These are phyloP conservation scores for Pteropus rufus DNA, from an alignment of 2,797 vertebrate genomes.

Conservation along the genomic window DNA sequence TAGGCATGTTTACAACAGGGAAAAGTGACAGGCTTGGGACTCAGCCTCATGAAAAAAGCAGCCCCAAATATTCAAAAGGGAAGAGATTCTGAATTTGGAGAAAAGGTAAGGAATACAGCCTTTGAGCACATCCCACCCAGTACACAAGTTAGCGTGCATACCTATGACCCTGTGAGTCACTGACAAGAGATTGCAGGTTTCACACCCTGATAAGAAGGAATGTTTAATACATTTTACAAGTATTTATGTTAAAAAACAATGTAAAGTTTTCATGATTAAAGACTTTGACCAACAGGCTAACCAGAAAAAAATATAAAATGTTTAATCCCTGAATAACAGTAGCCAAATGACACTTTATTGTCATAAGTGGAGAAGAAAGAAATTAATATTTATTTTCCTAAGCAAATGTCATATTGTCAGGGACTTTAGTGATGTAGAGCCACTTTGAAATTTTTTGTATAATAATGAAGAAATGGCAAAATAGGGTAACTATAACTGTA, in stretches of 20 bases:
- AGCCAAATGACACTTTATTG: neutral
- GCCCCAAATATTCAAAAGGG: neutral
- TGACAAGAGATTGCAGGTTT: neutral
- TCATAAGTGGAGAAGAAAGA: neutral
- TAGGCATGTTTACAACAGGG: neutral
- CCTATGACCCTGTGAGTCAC: neutral
- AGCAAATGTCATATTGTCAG: neutral
- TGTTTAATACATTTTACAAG: neutral
- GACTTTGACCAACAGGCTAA: neutral
- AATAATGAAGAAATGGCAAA: conserved; percentile 10
- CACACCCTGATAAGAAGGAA: neutral
- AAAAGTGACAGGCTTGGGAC: neutral
- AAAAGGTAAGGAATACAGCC: neutral
- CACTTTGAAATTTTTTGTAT: neutral
- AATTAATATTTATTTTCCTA: neutral
- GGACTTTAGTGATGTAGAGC: neutral
- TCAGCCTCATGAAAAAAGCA: neutral
- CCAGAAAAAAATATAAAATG: neutral
- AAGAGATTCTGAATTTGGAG: neutral
- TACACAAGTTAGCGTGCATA: neutral
- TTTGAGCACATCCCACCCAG: neutral
- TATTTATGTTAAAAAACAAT: neutral
- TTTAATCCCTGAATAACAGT: neutral
- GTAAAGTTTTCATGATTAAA: neutral
- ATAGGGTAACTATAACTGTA: neutral